A percentile compares a stretch with the other conserved stretches of the same genome.
Conservation (phyloP, 2,888 invertebrate species). For the Chrysomela aeneicollis region DNA sequence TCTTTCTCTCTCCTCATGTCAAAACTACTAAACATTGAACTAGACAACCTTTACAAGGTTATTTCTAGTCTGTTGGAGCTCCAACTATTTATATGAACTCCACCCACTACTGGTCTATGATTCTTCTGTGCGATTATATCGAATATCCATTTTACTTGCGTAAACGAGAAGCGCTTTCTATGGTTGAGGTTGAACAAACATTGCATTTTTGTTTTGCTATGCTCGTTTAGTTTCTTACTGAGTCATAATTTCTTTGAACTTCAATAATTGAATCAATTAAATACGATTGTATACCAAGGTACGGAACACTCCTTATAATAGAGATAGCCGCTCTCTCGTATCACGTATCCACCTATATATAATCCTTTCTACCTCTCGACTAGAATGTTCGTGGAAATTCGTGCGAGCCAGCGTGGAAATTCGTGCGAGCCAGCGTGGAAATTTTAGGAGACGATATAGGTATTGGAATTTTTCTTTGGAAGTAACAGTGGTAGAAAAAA, state of each 20-base stretch:
- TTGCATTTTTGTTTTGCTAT: background rate
- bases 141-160: background rate
- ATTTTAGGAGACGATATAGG: too few species aligned
- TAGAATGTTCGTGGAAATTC: too few species aligned
- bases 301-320: too few species aligned
- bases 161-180: background rate
- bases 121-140: background rate
- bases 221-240: background rate
- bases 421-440: too few species aligned
- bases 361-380: too few species aligned
- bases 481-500: too few species aligned
- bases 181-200: conserved; percentile 2
- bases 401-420: too few species aligned
- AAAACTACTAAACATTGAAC: background rate
- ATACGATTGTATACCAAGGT: too few species aligned
- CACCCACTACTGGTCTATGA: conserved; percentile 5
- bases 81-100: background rate
- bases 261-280: background rate
- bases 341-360: too few species aligned
- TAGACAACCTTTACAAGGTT: conserved; percentile 5
- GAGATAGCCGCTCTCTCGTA: too few species aligned
- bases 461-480: too few species aligned
- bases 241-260: background rate
- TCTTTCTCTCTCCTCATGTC: background rate
- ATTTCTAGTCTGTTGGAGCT: conserved; percentile 7